phyloP scores from a whole-genome alignment of 92 coral and sea anemone species.

The Meandrina meandrites region DNA sequence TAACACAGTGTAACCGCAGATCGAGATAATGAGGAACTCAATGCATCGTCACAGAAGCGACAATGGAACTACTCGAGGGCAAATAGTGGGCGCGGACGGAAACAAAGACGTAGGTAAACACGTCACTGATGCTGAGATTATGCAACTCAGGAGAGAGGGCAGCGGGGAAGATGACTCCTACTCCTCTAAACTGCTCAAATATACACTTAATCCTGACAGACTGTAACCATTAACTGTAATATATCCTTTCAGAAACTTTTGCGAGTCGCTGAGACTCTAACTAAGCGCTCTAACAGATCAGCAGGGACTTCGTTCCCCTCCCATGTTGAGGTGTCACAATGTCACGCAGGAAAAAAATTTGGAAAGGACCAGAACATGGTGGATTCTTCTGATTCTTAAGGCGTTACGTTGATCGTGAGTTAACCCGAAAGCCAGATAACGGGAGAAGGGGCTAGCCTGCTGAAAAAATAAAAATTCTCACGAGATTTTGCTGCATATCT shows the following conservation, averaged over 20 bases:
- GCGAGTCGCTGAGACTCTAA: not conserved
- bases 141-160: not conserved
- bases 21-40: slow-evolving; percentile 2
- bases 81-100: slow-evolving; percentile 41
- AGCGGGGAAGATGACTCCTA: not conserved
- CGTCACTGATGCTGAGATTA: slow-evolving; percentile 12
- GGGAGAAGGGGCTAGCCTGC: not conserved
- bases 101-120: slow-evolving; percentile 30
- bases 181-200: not conserved
- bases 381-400: slow-evolving; percentile 8
- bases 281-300: not conserved
- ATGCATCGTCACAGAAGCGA: slow-evolving; percentile 1
- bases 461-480: not conserved
- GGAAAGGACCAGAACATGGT: not conserved
- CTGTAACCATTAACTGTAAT: not conserved
- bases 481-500: not conserved
- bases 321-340: not conserved
- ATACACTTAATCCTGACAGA: not conserved
- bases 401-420: not conserved
- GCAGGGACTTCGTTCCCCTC: not conserved
- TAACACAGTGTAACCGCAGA: not conserved
- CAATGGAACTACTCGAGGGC: slow-evolving; percentile 11
- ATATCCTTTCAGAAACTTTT: not conserved
- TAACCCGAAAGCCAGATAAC: not conserved
- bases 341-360: not conserved